Percentiles rank a stretch among this genome's conserved stretches.
Evolutionary conservation across 2,888 invertebrate species (phyloP).

Genomic region (Troilus luridus): DNA sequence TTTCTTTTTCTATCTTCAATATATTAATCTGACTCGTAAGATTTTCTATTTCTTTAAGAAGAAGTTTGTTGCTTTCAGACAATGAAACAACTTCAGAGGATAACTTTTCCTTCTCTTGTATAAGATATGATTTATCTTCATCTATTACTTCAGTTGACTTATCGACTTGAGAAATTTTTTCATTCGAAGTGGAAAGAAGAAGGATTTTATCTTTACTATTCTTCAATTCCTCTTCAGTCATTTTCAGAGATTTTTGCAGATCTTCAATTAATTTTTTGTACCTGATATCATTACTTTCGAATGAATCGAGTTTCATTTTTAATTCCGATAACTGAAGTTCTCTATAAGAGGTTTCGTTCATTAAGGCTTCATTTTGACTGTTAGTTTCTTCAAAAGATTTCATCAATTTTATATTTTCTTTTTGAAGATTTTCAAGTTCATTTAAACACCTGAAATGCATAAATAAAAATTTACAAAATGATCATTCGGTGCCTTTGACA

Average conservation of each 20-base stretch:
- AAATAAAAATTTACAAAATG: neutral
- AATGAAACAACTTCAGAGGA: conserved; percentile 66
- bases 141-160: conserved; percentile 66
- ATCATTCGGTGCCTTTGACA: neutral
- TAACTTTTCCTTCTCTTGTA: conserved; percentile 67
- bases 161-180: conserved; percentile 63
- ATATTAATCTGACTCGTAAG: neutral
- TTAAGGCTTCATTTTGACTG: conserved; percentile 4
- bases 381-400: conserved; percentile 27
- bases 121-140: conserved; percentile 67
- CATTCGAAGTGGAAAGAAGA: conserved; percentile 4
- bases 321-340: neutral
- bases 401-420: conserved; percentile 18
- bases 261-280: conserved; percentile 53
- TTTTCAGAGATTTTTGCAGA: conserved; percentile 3
- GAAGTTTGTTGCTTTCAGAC: conserved; percentile 16
- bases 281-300: conserved; percentile 8
- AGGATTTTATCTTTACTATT: neutral
- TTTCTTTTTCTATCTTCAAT: conserved; percentile 4
- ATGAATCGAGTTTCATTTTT: conserved; percentile 1
- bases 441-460: conserved; percentile 7
- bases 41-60: conserved; percentile 41
- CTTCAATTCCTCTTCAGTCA: conserved; percentile 40
- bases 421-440: conserved; percentile 45
- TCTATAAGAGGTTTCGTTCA: neutral